A percentile compares a stretch with the other conserved stretches of the same genome.
phyloP scores from a whole-genome alignment of 2,797 vertebrate genomes.

The Natrix natrix region DNA sequence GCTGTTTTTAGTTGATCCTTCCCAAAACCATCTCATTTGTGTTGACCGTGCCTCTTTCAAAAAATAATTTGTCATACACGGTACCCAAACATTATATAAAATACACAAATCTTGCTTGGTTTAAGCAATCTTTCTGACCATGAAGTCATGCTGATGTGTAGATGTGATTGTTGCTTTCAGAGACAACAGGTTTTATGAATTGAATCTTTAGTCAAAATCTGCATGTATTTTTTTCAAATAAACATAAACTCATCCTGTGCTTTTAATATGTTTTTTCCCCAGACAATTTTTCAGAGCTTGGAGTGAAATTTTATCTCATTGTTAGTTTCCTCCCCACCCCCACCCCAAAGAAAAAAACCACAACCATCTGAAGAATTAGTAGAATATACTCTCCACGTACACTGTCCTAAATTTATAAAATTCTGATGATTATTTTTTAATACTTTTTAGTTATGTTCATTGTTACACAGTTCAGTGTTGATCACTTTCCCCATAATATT shows the following conservation, averaged over 20 bases:
- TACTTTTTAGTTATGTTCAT: neutral
- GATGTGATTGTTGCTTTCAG: neutral
- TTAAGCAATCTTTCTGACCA: neutral
- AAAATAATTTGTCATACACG: neutral
- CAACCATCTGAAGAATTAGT: neutral
- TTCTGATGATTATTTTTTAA: neutral
- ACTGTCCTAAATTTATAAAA: neutral
- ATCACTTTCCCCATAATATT: slow-evolving; percentile 23
- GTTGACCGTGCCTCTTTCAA: neutral
- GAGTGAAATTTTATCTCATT: neutral
- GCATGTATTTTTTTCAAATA: no score
- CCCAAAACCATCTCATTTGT: neutral
- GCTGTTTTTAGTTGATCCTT: neutral
- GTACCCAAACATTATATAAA: neutral
- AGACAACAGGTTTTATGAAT: neutral
- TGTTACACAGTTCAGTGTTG: neutral
- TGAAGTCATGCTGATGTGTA: neutral
- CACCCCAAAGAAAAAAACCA: neutral
- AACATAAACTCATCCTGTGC: neutral
- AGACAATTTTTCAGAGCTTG: neutral
- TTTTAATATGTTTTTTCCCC: neutral
- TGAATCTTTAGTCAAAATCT: neutral
- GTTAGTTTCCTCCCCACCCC: neutral
- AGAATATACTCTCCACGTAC: neutral
- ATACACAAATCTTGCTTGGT: neutral